Conservation (phyloP, 2,797 vertebrate genomes). For the Lemur catta region DNA sequence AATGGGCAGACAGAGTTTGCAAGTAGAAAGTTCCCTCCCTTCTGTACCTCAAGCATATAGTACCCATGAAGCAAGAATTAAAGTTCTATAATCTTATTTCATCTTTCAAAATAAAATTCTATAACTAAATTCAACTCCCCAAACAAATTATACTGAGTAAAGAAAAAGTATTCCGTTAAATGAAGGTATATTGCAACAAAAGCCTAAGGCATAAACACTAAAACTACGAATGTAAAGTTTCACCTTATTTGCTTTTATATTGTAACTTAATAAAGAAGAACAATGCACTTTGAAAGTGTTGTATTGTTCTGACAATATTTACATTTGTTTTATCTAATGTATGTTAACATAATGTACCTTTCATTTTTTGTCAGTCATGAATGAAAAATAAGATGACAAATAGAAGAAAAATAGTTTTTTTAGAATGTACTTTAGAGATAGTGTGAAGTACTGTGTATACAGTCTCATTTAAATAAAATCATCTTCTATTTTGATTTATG, state of each 20-base stretch:
- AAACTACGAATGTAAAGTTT: constrained; percentile 56
- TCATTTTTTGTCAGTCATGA: constrained; percentile 55
- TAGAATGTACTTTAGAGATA: neutral
- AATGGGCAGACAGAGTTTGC: neutral
- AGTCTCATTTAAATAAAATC: constrained; percentile 52
- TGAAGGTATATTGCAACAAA: constrained; percentile 34
- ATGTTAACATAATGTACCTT: constrained; percentile 61
- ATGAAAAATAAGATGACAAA: constrained; percentile 54
- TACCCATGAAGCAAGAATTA: neutral
- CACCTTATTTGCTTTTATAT: neutral
- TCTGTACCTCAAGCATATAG: neutral
- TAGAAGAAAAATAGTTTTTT: constrained; percentile 4
- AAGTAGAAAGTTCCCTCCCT: neutral
- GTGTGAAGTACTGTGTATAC: neutral
- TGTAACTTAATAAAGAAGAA: neutral
- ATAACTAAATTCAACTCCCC: constrained; percentile 50
- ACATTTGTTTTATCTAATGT: constrained; percentile 27
- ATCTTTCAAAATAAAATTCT: constrained; percentile 68
- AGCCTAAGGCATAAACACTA: constrained; percentile 64
- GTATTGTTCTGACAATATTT: constrained; percentile 30
- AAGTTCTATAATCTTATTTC: constrained; percentile 34
- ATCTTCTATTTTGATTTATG: constrained; percentile 44
- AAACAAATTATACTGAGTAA: constrained; percentile 38
- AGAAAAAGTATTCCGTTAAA: neutral
- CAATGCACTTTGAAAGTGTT: constrained; percentile 45